Evolutionary conservation across 2,113 vertebrate species (phyloP).

Genomic region (Neodon shergylaensis): DNA sequence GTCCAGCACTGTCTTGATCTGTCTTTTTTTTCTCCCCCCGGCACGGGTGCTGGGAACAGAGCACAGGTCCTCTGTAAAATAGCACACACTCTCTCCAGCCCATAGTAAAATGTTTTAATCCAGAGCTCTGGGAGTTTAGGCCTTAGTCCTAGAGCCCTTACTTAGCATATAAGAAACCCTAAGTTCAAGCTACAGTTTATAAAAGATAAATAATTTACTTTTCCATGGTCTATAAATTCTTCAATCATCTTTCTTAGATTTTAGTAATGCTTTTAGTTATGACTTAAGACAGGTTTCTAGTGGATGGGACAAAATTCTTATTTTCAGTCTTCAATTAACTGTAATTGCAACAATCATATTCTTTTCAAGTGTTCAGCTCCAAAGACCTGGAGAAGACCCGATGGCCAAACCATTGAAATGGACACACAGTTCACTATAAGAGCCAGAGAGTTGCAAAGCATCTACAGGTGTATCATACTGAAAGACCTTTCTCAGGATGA

Average conservation of each 20-base stretch:
- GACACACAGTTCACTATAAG: conserved; percentile 89
- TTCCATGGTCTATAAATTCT: not conserved
- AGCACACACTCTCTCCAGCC: not conserved
- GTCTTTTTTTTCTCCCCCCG: not conserved
- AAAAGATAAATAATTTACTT: not conserved
- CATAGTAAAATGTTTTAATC: no score
- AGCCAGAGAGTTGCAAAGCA: conserved; percentile 90
- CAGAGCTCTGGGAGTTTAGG: not conserved
- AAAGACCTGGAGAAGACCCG: conserved; percentile 87
- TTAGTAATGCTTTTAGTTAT: conserved; percentile 50
- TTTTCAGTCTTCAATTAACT: conserved; percentile 42
- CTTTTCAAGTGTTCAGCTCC: conserved; percentile 90
- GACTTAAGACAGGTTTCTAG: conserved; percentile 36
- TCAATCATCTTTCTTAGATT: conserved; percentile 34
- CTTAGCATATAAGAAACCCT: not conserved
- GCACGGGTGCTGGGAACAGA: not conserved
- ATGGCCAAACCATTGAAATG: conserved; percentile 89
- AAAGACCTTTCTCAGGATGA: conserved; percentile 85
- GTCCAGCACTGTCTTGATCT: not conserved
- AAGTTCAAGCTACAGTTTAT: not conserved
- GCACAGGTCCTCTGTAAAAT: not conserved
- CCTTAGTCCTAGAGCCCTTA: not conserved
- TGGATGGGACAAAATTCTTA: conserved; percentile 9
- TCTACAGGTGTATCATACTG: conserved; percentile 87
- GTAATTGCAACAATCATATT: conserved; percentile 51